Evolutionary conservation across 2,888 invertebrate genomes (phyloP).

Genomic region (Lissonota sp.): DNA sequence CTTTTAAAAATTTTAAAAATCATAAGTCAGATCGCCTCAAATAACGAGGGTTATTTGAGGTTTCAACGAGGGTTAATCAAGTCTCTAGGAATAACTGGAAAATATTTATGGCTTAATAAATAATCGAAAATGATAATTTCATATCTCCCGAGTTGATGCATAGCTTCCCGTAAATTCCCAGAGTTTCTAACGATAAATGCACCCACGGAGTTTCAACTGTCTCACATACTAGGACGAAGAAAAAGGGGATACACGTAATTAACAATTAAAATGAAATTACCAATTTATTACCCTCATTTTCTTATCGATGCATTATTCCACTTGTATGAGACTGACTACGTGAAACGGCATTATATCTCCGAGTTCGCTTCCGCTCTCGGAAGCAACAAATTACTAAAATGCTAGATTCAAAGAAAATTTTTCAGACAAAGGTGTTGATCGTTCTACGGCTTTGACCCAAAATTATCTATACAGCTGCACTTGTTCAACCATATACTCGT

Average conservation of each 20-base stretch:
- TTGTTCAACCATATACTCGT: not conserved
- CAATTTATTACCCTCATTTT: slow-evolving; percentile 20
- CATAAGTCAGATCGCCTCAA: too few relatives aligned
- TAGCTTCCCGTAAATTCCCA: slow-evolving; percentile 29
- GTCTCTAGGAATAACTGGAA: too few relatives aligned
- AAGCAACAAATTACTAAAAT: not conserved
- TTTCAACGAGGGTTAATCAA: too few relatives aligned
- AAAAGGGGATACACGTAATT: slow-evolving; percentile 33
- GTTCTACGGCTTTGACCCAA: not conserved
- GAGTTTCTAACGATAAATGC: slow-evolving; percentile 28
- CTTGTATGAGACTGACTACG: not conserved
- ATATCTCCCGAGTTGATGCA: slow-evolving; percentile 27
- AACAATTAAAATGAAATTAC: slow-evolving; percentile 63
- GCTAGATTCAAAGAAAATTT: not conserved
- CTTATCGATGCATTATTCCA: slow-evolving; percentile 35
- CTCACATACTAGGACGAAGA: not conserved
- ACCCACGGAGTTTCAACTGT: slow-evolving; percentile 10
- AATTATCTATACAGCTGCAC: too few relatives aligned
- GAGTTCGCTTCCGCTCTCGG: too few relatives aligned
- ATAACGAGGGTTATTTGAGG: too few relatives aligned
- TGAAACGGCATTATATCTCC: too few relatives aligned
- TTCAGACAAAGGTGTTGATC: not conserved
- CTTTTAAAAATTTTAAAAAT: too few relatives aligned
- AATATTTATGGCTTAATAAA: slow-evolving; percentile 8
- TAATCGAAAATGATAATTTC: slow-evolving; percentile 53